Conservation (phyloP, 1,140 invertebrate species). For the Eriocheir sinensis region DNA sequence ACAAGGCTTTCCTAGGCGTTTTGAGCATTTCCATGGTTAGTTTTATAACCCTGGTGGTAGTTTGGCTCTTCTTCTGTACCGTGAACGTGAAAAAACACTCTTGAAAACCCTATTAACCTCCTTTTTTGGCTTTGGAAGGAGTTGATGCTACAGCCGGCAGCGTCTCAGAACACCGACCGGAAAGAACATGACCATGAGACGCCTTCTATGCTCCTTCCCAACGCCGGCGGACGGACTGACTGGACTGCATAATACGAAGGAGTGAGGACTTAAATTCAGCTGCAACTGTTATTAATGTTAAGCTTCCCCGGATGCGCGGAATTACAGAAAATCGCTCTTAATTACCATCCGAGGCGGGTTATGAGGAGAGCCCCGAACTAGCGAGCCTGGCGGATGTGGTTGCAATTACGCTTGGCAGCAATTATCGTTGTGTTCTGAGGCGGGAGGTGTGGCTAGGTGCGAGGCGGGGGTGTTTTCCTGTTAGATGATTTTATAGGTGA, state of each 20-base stretch:
- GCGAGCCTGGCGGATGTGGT: background rate
- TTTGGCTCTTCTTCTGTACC: no score
- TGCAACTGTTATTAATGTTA: background rate
- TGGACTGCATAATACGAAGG: background rate
- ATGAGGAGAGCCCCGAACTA: background rate
- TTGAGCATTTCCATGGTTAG: no score
- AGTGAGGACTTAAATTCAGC: background rate
- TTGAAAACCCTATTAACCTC: no score
- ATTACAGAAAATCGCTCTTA: slow-evolving; percentile 2
- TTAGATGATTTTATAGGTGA: slow-evolving; percentile 10
- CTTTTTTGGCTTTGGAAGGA: no score
- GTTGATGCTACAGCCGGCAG: no score
- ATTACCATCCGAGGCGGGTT: slow-evolving; percentile 13
- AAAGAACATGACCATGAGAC: no score
- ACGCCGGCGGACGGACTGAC: background rate
- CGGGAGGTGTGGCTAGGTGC: background rate
- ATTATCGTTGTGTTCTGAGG: background rate
- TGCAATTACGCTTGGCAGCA: background rate
- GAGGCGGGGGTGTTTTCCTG: slow-evolving; percentile 18
- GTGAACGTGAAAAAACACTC: no score
- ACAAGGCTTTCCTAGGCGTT: no score
- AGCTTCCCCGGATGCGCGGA: background rate
- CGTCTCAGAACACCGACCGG: no score
- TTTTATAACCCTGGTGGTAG: no score
- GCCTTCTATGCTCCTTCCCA: background rate